A percentile compares a stretch with the other conserved stretches of the same genome.
phyloP scores from a whole-genome alignment of 2,888 invertebrate genomes.

The Elysia crispata region DNA sequence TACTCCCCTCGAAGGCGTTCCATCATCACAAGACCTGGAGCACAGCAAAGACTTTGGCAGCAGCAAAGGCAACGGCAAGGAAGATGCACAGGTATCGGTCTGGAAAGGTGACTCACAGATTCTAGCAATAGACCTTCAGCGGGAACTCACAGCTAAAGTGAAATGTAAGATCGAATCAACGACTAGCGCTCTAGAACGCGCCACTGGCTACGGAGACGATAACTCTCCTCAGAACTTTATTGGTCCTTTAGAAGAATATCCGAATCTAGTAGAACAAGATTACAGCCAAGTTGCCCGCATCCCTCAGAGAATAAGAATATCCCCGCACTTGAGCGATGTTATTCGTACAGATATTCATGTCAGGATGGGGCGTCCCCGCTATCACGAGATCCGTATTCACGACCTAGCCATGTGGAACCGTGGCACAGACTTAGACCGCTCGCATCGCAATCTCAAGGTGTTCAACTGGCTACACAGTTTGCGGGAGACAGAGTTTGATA shows the following conservation, averaged over 20 bases:
- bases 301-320: constrained; percentile 68
- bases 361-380: constrained; percentile 70
- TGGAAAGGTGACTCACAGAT: constrained; percentile 68
- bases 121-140: constrained; percentile 64
- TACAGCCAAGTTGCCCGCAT: constrained; percentile 65
- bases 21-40: constrained; percentile 47
- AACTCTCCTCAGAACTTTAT: constrained; percentile 54
- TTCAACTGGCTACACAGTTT: constrained; percentile 95
- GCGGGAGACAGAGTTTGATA: constrained; percentile 81
- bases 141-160: constrained; percentile 62
- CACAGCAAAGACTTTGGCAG: too few species aligned
- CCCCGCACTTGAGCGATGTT: constrained; percentile 68
- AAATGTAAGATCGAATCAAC: constrained; percentile 59
- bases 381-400: constrained; percentile 63
- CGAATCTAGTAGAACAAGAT: constrained; percentile 62
- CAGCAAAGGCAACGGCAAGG: constrained; percentile 13
- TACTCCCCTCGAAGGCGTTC: constrained; percentile 50
- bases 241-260: constrained; percentile 62
- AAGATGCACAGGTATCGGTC: constrained; percentile 54
- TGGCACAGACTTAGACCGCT: constrained; percentile 61
- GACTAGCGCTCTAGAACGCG: constrained; percentile 59
- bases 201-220: constrained; percentile 65
- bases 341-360: constrained; percentile 67
- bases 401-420: constrained; percentile 67
- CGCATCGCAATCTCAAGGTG: constrained; percentile 91